Evolutionary conservation across 2,888 invertebrate genomes (phyloP), one percentile per base, ranked within the genome.

Genomic region (Chaetogeoica ovagalla): DNA sequence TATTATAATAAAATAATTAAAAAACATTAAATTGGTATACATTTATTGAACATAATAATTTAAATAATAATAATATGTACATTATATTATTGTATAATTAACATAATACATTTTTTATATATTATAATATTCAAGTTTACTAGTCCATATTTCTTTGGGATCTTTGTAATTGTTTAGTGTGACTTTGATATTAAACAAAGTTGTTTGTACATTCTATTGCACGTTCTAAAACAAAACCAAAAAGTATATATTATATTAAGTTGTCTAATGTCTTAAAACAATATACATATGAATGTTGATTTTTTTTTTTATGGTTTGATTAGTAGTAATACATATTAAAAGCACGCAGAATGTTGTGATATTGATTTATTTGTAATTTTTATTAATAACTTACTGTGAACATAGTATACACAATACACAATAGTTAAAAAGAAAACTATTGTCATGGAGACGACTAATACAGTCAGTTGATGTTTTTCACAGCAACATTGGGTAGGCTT

Each of bases 381-480:
- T 60, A 13, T 60, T 70, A 21, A 48, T 60, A 63, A 55, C 94
- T 92, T 86, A 94, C 94, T 91, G 89, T 94, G 94, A 86, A 94
- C 91, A 85, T 92, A 91, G 87, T 93, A 92, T 86, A 94, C 91
- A 84, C 93, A 94, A 65, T 91, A 91, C 83, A 93, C 88, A 85
- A 94, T 92, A 85, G 93, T 93, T 84, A 94, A 89, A 84, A 94
- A 91, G 86, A 94, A 93, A 83, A 94, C 88, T 84, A 92, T 90
- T 84, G 93, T 93, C 92, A 94, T 94, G 74, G 93, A 92, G 85
- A 93, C 89, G 83, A 94, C 93, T 83, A 94, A 89, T 79, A 94
- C 92, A 81, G 94, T 93, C 84, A 94, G 90, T 87, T 94, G 93
- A 85, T 94, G 92, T 82, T 90, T 90, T 86, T 93, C 94, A 86